A percentile compares a stretch with the other conserved stretches of the same genome.
phyloP scores from a whole-genome alignment of 2,113 vertebrate genomes.

The Dendropsophus ebraccatus region DNA sequence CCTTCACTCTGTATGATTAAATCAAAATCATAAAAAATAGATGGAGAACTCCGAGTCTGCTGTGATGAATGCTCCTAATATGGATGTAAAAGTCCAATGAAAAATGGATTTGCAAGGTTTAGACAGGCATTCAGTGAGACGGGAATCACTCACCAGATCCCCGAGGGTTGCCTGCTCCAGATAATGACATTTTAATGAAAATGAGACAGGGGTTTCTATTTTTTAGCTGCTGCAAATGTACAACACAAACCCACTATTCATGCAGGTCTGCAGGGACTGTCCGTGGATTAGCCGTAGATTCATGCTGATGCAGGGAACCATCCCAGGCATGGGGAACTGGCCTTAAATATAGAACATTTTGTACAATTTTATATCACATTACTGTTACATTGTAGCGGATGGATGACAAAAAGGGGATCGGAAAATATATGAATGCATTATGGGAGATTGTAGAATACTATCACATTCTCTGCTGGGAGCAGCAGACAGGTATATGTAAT shows the following conservation, averaged over 20 bases:
- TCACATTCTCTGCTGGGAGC: not conserved
- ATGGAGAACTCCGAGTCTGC: conserved; percentile 62
- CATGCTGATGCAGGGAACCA: not conserved
- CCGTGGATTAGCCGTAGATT: conserved; percentile 35
- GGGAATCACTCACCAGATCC: conserved; percentile 52
- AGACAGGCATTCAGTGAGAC: conserved; percentile 57
- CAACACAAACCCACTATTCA: conserved; percentile 41
- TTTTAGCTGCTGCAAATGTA: conserved; percentile 42
- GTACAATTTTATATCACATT: not conserved
- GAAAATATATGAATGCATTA: not conserved
- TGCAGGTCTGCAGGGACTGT: conserved; percentile 28
- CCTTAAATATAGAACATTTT: not conserved
- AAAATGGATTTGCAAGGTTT: conserved; percentile 69
- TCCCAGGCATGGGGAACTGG: not conserved
- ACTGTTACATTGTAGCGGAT: not conserved
- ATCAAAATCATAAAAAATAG: conserved; percentile 66
- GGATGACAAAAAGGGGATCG: not conserved
- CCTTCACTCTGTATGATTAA: conserved; percentile 68
- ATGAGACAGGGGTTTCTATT: conserved; percentile 44
- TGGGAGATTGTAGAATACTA: not conserved
- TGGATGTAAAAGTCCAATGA: conserved; percentile 68
- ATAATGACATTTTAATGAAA: conserved; percentile 68
- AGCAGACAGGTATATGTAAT: not conserved
- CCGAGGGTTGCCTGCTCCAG: conserved; percentile 51
- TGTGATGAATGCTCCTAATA: conserved; percentile 63